Conservation (phyloP, 2,888 invertebrate species). For the Gisinianus flammeolus region DNA sequence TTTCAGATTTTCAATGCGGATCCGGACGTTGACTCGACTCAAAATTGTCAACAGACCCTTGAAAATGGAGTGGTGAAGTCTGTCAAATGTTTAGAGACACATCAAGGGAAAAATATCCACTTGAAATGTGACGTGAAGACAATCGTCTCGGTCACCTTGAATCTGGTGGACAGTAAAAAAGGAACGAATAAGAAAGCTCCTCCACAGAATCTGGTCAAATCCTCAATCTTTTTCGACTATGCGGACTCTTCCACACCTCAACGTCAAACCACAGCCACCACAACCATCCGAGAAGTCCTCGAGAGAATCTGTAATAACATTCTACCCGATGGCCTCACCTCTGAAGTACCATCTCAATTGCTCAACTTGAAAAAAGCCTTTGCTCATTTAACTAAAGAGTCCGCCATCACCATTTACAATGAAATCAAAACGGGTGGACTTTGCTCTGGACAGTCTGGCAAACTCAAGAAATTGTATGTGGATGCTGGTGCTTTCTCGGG, state of each 20-base stretch:
- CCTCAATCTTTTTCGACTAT: slow-evolving; percentile 29
- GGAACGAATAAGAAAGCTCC: neutral
- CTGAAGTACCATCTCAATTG: slow-evolving; percentile 11
- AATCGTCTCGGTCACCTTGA: slow-evolving; percentile 6
- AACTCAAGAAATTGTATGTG: slow-evolving; percentile 67
- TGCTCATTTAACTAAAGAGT: neutral
- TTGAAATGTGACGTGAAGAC: neutral
- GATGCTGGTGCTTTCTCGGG: slow-evolving; percentile 83
- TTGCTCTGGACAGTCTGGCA: neutral
- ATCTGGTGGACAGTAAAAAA: neutral
- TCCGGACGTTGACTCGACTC: slow-evolving; percentile 12
- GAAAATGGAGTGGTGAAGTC: slow-evolving; percentile 29
- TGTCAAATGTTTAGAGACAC: slow-evolving; percentile 25
- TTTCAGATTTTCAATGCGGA: slow-evolving; percentile 14
- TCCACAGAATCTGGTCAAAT: slow-evolving; percentile 15
- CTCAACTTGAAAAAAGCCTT: slow-evolving; percentile 27
- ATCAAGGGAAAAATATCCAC: neutral
- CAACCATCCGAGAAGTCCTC: neutral
- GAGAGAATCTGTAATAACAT: slow-evolving; percentile 26
- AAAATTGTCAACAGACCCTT: slow-evolving; percentile 26
- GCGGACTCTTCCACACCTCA: neutral
- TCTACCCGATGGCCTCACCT: slow-evolving; percentile 13
- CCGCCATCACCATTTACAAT: slow-evolving; percentile 5
- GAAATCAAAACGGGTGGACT: slow-evolving; percentile 7
- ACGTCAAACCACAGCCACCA: neutral